Evolutionary conservation across 2,888 invertebrate genomes (phyloP), one percentile per base, ranked within the genome.

Genomic region (Apotomis betuletana): DNA sequence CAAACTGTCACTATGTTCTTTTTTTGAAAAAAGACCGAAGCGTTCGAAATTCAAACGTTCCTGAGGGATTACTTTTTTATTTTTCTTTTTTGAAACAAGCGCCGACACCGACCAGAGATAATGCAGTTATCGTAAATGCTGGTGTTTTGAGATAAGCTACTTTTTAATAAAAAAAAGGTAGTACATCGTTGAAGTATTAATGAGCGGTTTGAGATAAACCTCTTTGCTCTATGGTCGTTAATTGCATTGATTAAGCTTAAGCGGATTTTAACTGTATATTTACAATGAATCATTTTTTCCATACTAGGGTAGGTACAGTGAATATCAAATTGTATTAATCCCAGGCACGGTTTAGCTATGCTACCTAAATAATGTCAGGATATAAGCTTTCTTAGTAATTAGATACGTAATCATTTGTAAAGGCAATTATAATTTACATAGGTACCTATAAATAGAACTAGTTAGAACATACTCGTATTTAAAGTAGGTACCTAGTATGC

Each of bases 121-220:
- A 83, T 82, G 79, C 81, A 69, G 82, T 89, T 87, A 89, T 90
- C 90, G 84, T 85, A 89, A 89, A 87, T 81, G 81, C 77, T 77
- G 81, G 79, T 86, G 87, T 88, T 84, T 74, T 75, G 61, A 85
- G 89, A 90, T 90, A 89, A 88, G 87, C 85, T 86, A 83, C 87
- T 79, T 71, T 67, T 64, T 67, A 46, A 27, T 27, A 27, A 27
- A 54, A 70, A 70, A 44, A 63, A 54, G 60, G 67, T 67, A 61
- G 71, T 71, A 65, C 52, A 44, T 61, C 71, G 67, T 60, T 70
- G 65, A 71, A 51, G 62, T 67, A 71, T 71, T 67, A 57, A 71
- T 71, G 67, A 65, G 49, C 60, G 60, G 65, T 67, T 67, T 67
- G 57, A 67, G 67, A 71, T 71, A 67, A 71, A 62, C 49, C 65